phyloP scores from a whole-genome alignment of 2,888 invertebrate genomes.

The Antheraea assamensis region DNA sequence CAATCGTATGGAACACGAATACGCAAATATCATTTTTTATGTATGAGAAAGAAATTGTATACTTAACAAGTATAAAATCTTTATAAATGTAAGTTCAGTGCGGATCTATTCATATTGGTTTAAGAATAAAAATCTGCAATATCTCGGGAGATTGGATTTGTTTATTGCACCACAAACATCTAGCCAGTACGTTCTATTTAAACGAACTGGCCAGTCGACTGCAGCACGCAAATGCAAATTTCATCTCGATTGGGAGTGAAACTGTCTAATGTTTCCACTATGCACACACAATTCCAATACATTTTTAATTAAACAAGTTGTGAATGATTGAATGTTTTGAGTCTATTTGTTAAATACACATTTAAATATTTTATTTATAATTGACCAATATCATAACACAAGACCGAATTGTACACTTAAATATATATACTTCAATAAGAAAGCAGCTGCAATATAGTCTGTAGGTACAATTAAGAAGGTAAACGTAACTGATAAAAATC shows the following conservation, averaged over 20 bases:
- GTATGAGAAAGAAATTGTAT: too few species aligned
- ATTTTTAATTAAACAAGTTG: constrained; percentile 18
- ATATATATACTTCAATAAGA: too few species aligned
- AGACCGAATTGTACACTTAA: neutral
- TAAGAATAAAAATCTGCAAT: neutral
- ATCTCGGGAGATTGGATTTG: neutral
- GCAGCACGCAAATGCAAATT: constrained; percentile 69
- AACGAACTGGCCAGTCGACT: constrained; percentile 49
- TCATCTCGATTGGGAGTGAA: constrained; percentile 63
- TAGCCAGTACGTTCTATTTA: constrained; percentile 53
- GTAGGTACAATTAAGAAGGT: too few species aligned
- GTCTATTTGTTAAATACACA: too few species aligned
- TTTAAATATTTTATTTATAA: neutral
- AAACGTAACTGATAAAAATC: too few species aligned
- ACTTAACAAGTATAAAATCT: neutral
- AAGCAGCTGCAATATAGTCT: too few species aligned
- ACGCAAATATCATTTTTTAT: too few species aligned
- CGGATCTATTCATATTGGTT: neutral
- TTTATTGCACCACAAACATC: constrained; percentile 32
- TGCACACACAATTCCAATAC: constrained; percentile 13
- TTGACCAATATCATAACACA: neutral
- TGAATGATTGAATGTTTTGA: neutral
- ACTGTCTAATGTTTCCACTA: constrained; percentile 42
- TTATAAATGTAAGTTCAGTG: neutral
- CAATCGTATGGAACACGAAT: neutral